Percentiles rank a stretch among this genome's conserved stretches.
These are phyloP conservation scores for Trichonephila inaurata DNA, from an alignment of 1,140 invertebrate genomes.

Conservation along the genomic window DNA sequence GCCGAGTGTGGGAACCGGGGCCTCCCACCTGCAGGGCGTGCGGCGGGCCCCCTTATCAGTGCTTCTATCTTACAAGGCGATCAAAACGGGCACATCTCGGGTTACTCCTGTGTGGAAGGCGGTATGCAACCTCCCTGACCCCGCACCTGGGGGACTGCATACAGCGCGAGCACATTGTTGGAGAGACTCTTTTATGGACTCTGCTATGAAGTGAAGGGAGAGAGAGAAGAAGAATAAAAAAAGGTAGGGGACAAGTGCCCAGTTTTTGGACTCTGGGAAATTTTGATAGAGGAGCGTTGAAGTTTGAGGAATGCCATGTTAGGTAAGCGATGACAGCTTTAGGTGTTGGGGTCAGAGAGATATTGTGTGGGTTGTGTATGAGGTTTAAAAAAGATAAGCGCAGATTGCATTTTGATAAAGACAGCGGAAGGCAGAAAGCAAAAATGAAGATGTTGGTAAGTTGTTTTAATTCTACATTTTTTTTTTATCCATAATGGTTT, in stretches of 20 bases:
- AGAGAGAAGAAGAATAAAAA: background rate
- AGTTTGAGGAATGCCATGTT: background rate
- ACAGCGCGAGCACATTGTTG: background rate
- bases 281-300: background rate
- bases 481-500: no score
- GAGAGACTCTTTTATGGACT: background rate
- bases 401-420: no score
- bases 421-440: no score
- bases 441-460: no score
- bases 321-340: constrained; percentile 14
- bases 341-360: background rate
- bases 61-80: constrained; percentile 74
- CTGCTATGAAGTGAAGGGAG: background rate
- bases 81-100: constrained; percentile 60
- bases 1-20: constrained; percentile 59
- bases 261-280: constrained; percentile 35
- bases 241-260: constrained; percentile 49
- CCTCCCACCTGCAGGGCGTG: constrained; percentile 53
- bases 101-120: constrained; percentile 37
- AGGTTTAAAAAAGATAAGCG: no score
- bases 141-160: constrained; percentile 55
- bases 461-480: no score
- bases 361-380: background rate
- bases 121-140: constrained; percentile 69
- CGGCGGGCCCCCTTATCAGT: constrained; percentile 58